Conservation (phyloP, 2,797 vertebrate genomes). For the Scarus forsteni region DNA sequence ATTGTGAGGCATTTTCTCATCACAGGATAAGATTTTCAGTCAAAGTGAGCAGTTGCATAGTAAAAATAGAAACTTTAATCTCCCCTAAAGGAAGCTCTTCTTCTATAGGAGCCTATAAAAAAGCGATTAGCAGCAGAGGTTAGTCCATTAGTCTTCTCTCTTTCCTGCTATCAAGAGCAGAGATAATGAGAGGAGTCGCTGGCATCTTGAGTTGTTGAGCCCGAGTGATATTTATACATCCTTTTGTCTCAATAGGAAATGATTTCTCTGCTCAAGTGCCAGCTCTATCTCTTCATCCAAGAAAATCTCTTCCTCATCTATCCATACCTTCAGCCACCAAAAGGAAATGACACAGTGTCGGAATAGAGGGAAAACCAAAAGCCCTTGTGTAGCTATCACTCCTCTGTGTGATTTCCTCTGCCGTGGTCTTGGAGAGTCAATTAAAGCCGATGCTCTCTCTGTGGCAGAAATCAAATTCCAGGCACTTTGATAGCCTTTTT, state of each 20-base stretch:
- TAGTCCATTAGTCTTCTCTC: slow-evolving; percentile 82
- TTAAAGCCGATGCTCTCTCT: slow-evolving; percentile 11
- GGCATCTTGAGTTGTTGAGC: slow-evolving; percentile 60
- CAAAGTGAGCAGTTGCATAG: slow-evolving; percentile 29
- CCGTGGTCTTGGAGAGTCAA: slow-evolving; percentile 6
- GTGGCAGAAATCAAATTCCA: slow-evolving; percentile 13
- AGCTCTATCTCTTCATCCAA: slow-evolving; percentile 53
- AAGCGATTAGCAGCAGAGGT: slow-evolving; percentile 77
- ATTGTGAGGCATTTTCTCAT: slow-evolving; percentile 10
- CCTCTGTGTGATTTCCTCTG: slow-evolving; percentile 41
- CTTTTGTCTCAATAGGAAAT: slow-evolving; percentile 75
- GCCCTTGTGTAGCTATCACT: slow-evolving; percentile 26
- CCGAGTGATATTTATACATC: slow-evolving; percentile 79
- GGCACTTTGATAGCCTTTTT: not conserved
- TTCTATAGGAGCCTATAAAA: slow-evolving; percentile 70
- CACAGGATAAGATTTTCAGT: slow-evolving; percentile 19
- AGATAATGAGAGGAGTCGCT: slow-evolving; percentile 75
- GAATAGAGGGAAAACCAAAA: slow-evolving; percentile 50
- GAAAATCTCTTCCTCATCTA: slow-evolving; percentile 49
- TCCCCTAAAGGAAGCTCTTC: slow-evolving; percentile 61
- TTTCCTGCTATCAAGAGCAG: slow-evolving; percentile 70
- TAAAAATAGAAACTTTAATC: slow-evolving; percentile 78
- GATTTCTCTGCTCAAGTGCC: slow-evolving; percentile 56
- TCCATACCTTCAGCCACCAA: slow-evolving; percentile 37
- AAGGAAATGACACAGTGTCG: slow-evolving; percentile 68